Evolutionary conservation across 92 coral and sea anemone genomes (phyloP).

Genomic region (Montipora capitata): DNA sequence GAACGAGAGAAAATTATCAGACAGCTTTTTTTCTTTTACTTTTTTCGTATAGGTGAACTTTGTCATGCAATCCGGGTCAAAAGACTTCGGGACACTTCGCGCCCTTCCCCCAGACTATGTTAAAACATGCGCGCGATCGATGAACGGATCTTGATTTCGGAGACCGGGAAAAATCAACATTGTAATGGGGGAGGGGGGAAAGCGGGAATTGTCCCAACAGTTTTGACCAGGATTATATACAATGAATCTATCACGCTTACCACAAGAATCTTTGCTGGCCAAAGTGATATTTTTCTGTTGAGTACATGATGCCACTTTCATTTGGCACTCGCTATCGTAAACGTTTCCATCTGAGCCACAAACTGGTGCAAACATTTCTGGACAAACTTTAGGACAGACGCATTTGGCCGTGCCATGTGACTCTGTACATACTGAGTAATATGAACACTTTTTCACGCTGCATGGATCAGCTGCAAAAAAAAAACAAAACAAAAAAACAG

Average conservation of each 20-base stretch:
- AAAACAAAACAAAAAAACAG: neutral
- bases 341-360: slow-evolving; percentile 92
- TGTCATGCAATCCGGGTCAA: no score
- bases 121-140: no score
- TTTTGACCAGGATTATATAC: no score
- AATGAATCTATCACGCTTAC: slow-evolving; percentile 5
- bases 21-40: no score
- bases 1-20: no score
- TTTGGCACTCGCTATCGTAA: slow-evolving; percentile 81
- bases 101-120: no score
- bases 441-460: slow-evolving; percentile 68
- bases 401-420: slow-evolving; percentile 72
- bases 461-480: slow-evolving; percentile 70
- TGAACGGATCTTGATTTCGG: no score
- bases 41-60: no score
- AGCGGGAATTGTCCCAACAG: no score
- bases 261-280: slow-evolving; percentile 49
- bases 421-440: slow-evolving; percentile 70
- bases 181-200: no score
- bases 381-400: slow-evolving; percentile 78
- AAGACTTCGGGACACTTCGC: no score
- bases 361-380: slow-evolving; percentile 70
- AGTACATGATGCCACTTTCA: slow-evolving; percentile 74
- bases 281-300: slow-evolving; percentile 70
- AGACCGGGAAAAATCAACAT: no score